These are phyloP conservation scores for Parotocinclus haroldoi DNA, from an alignment of 2,797 vertebrate species.

Conservation along the genomic window DNA sequence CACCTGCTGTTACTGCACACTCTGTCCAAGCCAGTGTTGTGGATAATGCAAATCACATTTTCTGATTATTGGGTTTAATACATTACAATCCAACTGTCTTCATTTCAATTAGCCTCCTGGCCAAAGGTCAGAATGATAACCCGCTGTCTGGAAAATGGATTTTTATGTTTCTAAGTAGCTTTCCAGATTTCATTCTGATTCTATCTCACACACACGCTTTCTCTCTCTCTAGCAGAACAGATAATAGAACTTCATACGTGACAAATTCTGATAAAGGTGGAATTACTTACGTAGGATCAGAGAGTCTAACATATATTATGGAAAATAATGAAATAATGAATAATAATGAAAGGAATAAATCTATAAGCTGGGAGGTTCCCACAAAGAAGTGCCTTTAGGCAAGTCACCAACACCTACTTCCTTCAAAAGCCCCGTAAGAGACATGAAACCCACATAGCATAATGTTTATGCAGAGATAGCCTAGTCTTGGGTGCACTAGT, in stretches of 20 bases:
- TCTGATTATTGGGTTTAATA: background rate
- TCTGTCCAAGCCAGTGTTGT: too few relatives aligned
- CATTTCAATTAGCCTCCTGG: slow-evolving; percentile 6
- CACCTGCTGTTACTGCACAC: too few relatives aligned
- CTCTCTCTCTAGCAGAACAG: background rate
- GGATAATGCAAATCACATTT: too few relatives aligned
- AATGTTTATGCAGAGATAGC: background rate
- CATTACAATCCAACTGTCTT: background rate
- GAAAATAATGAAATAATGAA: slow-evolving; percentile 5
- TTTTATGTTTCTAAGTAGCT: slow-evolving; percentile 11
- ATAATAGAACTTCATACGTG: slow-evolving; percentile 14
- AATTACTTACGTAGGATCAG: slow-evolving; percentile 12
- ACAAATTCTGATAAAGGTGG: slow-evolving; percentile 9
- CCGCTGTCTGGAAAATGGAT: slow-evolving; percentile 11
- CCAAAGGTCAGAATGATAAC: slow-evolving; percentile 9
- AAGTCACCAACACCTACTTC: slow-evolving; percentile 2
- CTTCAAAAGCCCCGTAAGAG: slow-evolving; percentile 17
- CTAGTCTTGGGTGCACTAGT: background rate
- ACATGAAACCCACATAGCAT: slow-evolving; percentile 7
- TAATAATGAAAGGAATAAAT: slow-evolving; percentile 27
- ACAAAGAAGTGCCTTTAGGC: slow-evolving; percentile 4
- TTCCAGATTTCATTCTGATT: slow-evolving; percentile 28
- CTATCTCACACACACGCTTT: slow-evolving; percentile 15
- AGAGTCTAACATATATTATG: slow-evolving; percentile 3
- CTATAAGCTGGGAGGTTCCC: background rate